Conservation (phyloP, 2,888 invertebrate species). For the Thecophora atra region DNA sequence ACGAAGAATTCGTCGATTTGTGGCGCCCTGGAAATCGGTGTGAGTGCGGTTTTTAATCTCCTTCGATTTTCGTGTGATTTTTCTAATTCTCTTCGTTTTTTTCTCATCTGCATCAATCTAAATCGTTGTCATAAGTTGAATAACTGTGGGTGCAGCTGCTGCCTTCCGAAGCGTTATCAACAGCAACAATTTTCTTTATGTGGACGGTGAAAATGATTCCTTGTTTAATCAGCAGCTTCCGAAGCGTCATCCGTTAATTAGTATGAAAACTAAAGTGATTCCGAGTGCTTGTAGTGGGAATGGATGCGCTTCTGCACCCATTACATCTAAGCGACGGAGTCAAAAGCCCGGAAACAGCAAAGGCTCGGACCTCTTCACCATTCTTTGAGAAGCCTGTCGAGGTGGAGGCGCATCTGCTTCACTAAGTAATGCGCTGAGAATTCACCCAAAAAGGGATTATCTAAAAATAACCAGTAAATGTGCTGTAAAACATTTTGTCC, state of each 20-base stretch:
- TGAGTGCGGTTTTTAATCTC: background rate
- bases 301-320: background rate
- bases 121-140: background rate
- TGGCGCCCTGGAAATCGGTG: background rate
- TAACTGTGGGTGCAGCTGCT: background rate
- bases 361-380: background rate
- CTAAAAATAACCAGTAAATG: background rate
- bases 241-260: constrained; percentile 25
- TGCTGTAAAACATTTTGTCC: background rate
- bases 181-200: background rate
- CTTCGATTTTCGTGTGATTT: constrained; percentile 8
- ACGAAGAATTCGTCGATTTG: background rate
- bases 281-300: background rate
- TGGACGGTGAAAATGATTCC: constrained; percentile 8
- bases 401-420: background rate
- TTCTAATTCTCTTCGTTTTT: background rate
- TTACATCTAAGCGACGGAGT: background rate
- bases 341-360: background rate
- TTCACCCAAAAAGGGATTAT: background rate
- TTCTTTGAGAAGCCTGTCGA: background rate
- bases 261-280: constrained; percentile 10
- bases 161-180: background rate
- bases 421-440: background rate
- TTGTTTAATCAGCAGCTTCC: constrained; percentile 5
- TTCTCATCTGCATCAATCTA: background rate